These are phyloP conservation scores for Euplexia lucipara DNA, from an alignment of 2,888 invertebrate genomes.

Conservation along the genomic window DNA sequence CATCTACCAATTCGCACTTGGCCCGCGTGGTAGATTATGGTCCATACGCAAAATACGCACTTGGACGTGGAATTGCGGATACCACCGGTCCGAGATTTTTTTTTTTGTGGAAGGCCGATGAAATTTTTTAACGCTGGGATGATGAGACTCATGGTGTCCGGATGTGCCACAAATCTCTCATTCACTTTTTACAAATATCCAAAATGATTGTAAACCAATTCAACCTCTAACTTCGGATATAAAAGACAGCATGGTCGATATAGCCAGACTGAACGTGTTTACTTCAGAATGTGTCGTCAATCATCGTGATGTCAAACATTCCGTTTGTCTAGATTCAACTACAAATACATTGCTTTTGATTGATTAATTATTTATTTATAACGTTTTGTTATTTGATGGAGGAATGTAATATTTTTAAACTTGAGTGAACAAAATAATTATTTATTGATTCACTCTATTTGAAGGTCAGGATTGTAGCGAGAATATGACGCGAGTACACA, in stretches of 20 bases:
- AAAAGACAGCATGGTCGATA: constrained; percentile 16
- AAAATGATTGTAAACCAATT: background rate
- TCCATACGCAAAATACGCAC: too few relatives aligned
- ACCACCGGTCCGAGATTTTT: too few relatives aligned
- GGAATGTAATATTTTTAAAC: background rate
- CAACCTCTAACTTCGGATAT: constrained; percentile 19
- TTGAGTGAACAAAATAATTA: background rate
- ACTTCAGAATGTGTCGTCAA: constrained; percentile 23
- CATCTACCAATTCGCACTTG: too few relatives aligned
- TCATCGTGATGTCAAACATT: constrained; percentile 35
- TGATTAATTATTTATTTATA: constrained; percentile 41
- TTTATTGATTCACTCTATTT: background rate
- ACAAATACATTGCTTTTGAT: constrained; percentile 15
- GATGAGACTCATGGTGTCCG: too few relatives aligned
- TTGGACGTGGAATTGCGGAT: too few relatives aligned
- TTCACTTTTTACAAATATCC: background rate
- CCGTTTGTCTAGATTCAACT: constrained; percentile 24
- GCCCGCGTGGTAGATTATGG: too few relatives aligned
- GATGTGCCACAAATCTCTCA: background rate
- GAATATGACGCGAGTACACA: too few relatives aligned
- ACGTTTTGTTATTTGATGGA: constrained; percentile 10
- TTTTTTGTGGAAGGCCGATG: too few relatives aligned
- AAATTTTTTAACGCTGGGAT: too few relatives aligned
- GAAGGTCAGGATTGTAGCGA: background rate
- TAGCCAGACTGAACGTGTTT: constrained; percentile 7